phyloP scores from a whole-genome alignment of 2,888 invertebrate genomes.

The Anodontia alba region DNA sequence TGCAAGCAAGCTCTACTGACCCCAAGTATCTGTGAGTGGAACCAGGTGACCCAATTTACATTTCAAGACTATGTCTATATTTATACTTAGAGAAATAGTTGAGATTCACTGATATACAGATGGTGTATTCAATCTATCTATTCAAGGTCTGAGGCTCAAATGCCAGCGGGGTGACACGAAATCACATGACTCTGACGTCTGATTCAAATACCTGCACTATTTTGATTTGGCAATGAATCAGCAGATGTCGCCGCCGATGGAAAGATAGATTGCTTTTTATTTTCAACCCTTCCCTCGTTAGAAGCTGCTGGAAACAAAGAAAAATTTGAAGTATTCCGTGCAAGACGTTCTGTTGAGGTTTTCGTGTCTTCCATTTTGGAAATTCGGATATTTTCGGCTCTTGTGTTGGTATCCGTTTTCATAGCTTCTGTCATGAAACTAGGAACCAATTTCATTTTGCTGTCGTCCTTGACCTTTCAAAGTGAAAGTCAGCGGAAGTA shows the following conservation, averaged over 20 bases:
- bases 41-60: too few relatives aligned
- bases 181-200: not conserved
- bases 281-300: not conserved
- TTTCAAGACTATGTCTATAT: too few relatives aligned
- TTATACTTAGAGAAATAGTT: too few relatives aligned
- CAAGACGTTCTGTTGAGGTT: not conserved
- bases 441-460: not conserved
- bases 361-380: not conserved
- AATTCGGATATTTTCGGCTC: constrained; percentile 3
- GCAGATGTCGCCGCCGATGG: not conserved
- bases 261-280: not conserved
- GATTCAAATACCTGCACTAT: not conserved
- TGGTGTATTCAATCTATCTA: too few relatives aligned
- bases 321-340: not conserved
- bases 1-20: too few relatives aligned
- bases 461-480: not conserved
- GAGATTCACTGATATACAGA: too few relatives aligned
- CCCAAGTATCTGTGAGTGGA: too few relatives aligned
- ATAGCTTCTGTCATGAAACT: not conserved
- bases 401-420: not conserved
- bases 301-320: not conserved
- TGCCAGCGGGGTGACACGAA: not conserved
- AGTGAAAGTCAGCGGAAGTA: constrained; percentile 47
- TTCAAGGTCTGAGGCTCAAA: too few relatives aligned
- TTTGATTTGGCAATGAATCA: not conserved